Evolutionary conservation across 2,888 invertebrate species (phyloP).

Genomic region (Penaeus monodon): DNA sequence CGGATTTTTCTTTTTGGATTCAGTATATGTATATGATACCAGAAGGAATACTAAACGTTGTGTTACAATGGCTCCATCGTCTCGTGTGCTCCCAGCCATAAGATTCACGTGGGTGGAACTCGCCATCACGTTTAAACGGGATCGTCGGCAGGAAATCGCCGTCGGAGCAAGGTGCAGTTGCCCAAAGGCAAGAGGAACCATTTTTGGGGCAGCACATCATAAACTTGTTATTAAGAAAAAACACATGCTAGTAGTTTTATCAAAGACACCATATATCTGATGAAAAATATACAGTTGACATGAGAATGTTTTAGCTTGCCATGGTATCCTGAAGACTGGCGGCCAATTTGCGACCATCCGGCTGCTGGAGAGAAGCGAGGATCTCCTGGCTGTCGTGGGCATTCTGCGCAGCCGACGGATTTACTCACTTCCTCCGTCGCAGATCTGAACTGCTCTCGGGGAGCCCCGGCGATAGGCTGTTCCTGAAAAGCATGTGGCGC

Average conservation of each 20-base stretch:
- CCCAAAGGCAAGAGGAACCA: constrained; percentile 22
- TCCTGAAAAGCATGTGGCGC: constrained; percentile 49
- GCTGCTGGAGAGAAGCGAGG: constrained; percentile 32
- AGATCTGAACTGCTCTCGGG: no score
- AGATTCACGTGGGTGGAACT: constrained; percentile 24
- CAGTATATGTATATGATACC: no score
- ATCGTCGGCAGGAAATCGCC: constrained; percentile 32
- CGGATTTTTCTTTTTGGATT: no score
- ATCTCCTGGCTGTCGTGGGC: constrained; percentile 19
- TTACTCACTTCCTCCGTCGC: background rate
- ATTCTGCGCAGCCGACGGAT: constrained; percentile 1
- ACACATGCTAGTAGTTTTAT: no score
- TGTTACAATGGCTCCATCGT: constrained; percentile 19
- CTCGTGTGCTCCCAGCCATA: constrained; percentile 26
- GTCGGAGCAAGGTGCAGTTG: constrained; percentile 13
- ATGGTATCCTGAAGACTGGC: background rate
- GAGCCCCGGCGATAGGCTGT: constrained; percentile 26
- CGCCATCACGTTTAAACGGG: constrained; percentile 27
- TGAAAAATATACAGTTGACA: no score
- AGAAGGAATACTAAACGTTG: no score
- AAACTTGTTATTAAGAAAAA: no score
- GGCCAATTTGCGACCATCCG: background rate
- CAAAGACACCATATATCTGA: no score
- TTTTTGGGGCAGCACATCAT: no score
- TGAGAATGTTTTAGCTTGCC: no score